Base-by-base conservation (phyloP, 2,888 invertebrate genomes). In the Girardia tigrina region DNA sequence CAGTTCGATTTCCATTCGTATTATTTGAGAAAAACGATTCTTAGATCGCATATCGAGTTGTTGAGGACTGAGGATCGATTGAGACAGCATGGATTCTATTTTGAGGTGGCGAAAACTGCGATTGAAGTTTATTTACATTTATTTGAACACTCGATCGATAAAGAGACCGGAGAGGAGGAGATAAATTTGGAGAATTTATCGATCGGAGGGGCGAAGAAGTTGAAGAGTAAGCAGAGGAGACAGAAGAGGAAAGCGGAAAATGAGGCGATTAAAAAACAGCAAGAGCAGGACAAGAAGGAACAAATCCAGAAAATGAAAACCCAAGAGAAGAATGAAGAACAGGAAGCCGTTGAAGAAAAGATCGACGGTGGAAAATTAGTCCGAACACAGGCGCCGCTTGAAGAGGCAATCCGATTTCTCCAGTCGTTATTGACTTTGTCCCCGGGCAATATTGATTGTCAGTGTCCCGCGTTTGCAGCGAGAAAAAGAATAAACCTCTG, bases 1-100 rank as follows among this genome's bases (percentile, higher is more conserved):
- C 98, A 99, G 86, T 98, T 98, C 86, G 99, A 99, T 87, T 99
- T 99, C 86, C 98, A 99, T 86, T 95, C 97, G 75, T 99, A 99
- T 87, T 99, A 98, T 84, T 91, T 98, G 90, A 88, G 98, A 78
- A 98, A 98, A 87, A 95, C 97, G 94, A 98, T 98, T 16, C 87
- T 99, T 73, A 89, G 95, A 72, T 92, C 97, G 69, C 99, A 99
- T 85, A 91, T 98, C 26, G 91, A 92, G 0, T 88, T 99, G 72
- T 86, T 99, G 80, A 88, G 97, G 79, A 85, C 98, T 79, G 97
- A 98, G 84, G 97, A 99, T 85, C 90, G 92, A 16, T 86, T 99
- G 29, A 88, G 95, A 28, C 88, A 90, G 78, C 95, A 99, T 86
- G 91, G 92, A 29, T 98, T 97, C 87, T 99, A 94, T 87, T 93